These are phyloP conservation scores for Reticulitermes speratus DNA, from an alignment of 1,140 invertebrate species.

Conservation along the genomic window DNA sequence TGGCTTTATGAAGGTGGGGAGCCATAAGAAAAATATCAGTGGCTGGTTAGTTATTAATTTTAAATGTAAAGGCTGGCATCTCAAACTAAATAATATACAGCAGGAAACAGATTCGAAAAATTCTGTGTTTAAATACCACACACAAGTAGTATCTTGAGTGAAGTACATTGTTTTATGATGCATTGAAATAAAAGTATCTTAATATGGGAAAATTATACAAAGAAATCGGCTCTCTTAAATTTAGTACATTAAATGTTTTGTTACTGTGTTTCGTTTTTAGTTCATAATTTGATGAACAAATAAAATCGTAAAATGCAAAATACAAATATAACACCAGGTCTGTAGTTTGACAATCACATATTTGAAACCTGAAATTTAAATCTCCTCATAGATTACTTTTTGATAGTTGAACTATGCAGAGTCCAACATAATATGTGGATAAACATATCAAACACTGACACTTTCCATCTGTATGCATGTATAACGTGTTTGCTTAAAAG, in stretches of 20 bases:
- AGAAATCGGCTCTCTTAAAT: not conserved
- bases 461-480: not conserved
- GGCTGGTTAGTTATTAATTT: too few species aligned
- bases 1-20: too few species aligned
- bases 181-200: not conserved
- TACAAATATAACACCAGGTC: not conserved
- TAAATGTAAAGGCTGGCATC: not conserved
- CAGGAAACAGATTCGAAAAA: not conserved
- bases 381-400: not conserved
- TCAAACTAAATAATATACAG: not conserved
- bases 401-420: not conserved
- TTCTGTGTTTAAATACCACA: not conserved
- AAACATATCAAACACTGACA: not conserved
- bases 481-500: not conserved
- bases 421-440: not conserved
- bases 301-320: not conserved
- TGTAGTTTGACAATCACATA: constrained; percentile 17
- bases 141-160: not conserved
- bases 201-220: not conserved
- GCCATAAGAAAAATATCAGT: too few species aligned
- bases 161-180: not conserved
- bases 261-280: not conserved
- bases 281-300: not conserved
- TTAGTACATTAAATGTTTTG: not conserved
- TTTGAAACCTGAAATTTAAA: not conserved